Percentiles rank a stretch among this genome's conserved stretches.
phyloP scores from a whole-genome alignment of 1,140 invertebrate species.

The Sitophilus oryzae region DNA sequence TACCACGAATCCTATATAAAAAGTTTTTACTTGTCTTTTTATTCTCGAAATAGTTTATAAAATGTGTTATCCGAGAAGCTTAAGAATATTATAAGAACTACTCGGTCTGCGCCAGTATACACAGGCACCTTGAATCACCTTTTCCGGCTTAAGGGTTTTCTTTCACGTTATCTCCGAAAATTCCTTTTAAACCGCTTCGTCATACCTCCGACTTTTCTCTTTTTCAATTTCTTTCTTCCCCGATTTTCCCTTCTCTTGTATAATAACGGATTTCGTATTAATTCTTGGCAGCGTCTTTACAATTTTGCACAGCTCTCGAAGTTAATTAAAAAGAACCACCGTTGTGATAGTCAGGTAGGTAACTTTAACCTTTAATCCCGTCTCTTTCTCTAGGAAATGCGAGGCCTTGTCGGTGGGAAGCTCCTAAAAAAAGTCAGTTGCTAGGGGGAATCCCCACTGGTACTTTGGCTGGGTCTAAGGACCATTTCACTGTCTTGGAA shows the following conservation, averaged over 20 bases:
- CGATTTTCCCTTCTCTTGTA: no score
- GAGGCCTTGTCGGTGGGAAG: not conserved
- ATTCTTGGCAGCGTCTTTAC: slow-evolving; percentile 1
- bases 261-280: slow-evolving; percentile 3
- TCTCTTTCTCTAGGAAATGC: not conserved
- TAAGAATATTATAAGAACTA: not conserved
- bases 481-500: no score
- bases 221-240: no score
- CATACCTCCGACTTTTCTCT: not conserved
- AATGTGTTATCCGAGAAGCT: not conserved
- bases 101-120: not conserved
- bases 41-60: not conserved
- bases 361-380: no score
- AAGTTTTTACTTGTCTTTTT: no score
- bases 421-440: no score
- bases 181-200: not conserved
- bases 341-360: not conserved
- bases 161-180: not conserved
- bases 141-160: not conserved
- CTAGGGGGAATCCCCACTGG: no score
- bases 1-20: no score
- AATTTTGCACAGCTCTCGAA: not conserved
- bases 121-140: not conserved
- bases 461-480: no score
- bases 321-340: slow-evolving; percentile 5